A percentile compares a stretch with the other conserved stretches of the same genome.
Conservation (phyloP, 2,113 vertebrate genomes). For the Pogona vitticeps region DNA sequence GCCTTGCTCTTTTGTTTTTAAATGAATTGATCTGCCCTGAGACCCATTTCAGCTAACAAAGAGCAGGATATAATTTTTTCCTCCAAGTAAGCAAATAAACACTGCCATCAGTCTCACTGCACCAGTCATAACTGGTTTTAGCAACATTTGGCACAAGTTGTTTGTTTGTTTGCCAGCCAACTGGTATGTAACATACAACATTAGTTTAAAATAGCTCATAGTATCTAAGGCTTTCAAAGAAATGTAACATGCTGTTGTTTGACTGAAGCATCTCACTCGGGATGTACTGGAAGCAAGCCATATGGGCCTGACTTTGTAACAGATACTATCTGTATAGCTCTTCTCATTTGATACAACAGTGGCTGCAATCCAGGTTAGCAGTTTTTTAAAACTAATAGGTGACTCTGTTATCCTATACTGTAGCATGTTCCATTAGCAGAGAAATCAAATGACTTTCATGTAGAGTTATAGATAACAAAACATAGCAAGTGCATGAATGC, state of each 20-base stretch:
- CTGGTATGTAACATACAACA: conserved; percentile 7
- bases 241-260: conserved; percentile 22
- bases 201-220: neutral
- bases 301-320: conserved; percentile 46
- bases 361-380: conserved; percentile 52
- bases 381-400: conserved; percentile 58
- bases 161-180: neutral
- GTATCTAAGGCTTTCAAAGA: neutral
- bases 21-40: neutral
- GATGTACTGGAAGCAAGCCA: neutral
- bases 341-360: conserved; percentile 57
- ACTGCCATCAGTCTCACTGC: neutral
- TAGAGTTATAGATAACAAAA: conserved; percentile 76
- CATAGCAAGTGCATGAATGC: conserved; percentile 64
- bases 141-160: neutral
- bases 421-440: conserved; percentile 66
- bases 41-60: neutral
- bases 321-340: conserved; percentile 30
- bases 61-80: neutral
- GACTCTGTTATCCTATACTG: conserved; percentile 66
- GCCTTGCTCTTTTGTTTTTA: neutral
- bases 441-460: conserved; percentile 73
- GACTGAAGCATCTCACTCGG: neutral
- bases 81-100: neutral
- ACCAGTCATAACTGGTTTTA: neutral